Percentiles rank a stretch among this genome's conserved stretches.
These are phyloP conservation scores for Protomyctophum bolini DNA, from an alignment of 2,113 vertebrate genomes.

Conservation along the genomic window DNA sequence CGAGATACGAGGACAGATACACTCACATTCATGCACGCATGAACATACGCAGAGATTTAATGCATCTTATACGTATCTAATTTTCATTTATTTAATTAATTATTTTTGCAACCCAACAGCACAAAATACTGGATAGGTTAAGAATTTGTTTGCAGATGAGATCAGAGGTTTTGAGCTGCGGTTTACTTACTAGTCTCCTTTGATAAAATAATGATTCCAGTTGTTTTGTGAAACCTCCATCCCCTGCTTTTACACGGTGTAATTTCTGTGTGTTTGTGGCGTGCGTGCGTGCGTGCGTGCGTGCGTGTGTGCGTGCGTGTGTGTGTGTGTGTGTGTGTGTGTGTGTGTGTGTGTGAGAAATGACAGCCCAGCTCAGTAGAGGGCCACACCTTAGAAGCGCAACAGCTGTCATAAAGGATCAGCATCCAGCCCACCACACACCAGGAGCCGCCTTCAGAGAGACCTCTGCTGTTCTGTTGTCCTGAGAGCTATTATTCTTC, in stretches of 20 bases:
- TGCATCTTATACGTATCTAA: background rate
- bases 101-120: conserved; percentile 7
- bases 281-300: background rate
- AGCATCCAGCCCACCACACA: conserved; percentile 57
- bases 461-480: conserved; percentile 64
- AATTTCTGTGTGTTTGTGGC: conserved; percentile 6
- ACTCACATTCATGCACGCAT: too few relatives aligned
- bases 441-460: conserved; percentile 58
- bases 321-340: conserved; percentile 14
- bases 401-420: conserved; percentile 69
- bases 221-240: conserved; percentile 24
- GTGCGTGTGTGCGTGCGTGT: background rate
- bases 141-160: conserved; percentile 7
- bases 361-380: conserved; percentile 41
- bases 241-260: conserved; percentile 22
- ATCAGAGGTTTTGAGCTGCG: background rate
- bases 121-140: conserved; percentile 1
- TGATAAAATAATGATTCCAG: conserved; percentile 2
- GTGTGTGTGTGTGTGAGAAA: conserved; percentile 30
- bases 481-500: conserved; percentile 41
- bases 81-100: conserved; percentile 6
- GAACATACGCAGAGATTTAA: background rate
- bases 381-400: conserved; percentile 57
- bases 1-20: too few relatives aligned
- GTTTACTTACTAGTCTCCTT: background rate